Evolutionary conservation across 1,140 invertebrate species (phyloP), one percentile per base, ranked within the genome.

Genomic region (Drosophila kepulauana): DNA sequence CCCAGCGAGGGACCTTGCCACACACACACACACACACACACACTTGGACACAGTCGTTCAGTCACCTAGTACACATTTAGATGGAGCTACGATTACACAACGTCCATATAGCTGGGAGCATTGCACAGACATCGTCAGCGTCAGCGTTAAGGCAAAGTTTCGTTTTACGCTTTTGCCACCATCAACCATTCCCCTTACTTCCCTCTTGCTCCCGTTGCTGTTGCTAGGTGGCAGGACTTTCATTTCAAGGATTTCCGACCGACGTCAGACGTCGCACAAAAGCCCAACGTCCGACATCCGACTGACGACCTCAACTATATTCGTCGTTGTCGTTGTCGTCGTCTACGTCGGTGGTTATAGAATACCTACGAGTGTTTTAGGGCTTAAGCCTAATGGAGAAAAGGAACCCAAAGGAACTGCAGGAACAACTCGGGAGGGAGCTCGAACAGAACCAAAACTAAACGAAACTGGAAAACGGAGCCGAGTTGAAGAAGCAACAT

Each of bases 191-290:
- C 49, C 41, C 35, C 16, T 11, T 8, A 30, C 65, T 63, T 67
- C 82, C 82, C 82, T 82, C 67, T 70, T 58, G 25, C 5, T 52
- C 11, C 38, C 8, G 52, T 1, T 25, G 69, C 41, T 20, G 46
- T 25, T 54, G 67, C 45, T 64, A 59, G 67, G 15, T 54, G 68
- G 30, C 80, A 73, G 84, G 84, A 88, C 77, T 88, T 88, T 78
- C 84, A 64, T 88, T 87, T 87, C 84, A 87, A 87, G 84, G 84
- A 87, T 87, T 87, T 87, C 84, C 84, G 84, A 88, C 84, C 80
- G 73, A 88, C 85, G 10, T 38, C 35, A 10, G 35, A 38, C 35
- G 8, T 10, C 35, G 35, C 6, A 10, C 35, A 38, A 25, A 54
- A 8, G 80, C 86, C 82, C 69, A 77, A 67, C 65, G 45, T 77